Base-by-base conservation (phyloP, 1,140 invertebrate genomes). In the Zophobas morio region DNA sequence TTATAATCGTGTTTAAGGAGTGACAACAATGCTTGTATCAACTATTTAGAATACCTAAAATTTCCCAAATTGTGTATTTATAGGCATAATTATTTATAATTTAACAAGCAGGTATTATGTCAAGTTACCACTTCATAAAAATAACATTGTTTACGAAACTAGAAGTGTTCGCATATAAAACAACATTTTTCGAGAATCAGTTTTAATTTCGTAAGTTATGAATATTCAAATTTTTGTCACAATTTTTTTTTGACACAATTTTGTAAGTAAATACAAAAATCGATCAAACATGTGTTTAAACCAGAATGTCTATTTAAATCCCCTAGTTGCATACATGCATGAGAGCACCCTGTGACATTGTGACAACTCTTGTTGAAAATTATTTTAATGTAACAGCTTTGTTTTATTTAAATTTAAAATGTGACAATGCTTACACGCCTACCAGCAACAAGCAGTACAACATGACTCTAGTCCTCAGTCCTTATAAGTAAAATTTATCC, bases 381-480 rank as follows among this genome's bases (percentile, higher is more conserved):
- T 36, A 56, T 60, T 60, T 60, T 8, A 39, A 60, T 60, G 56
- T 36, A 60, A 35, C 8, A 60, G 56, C 56, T 60, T 60, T 60
- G 56, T 60, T 60, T 60, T 60, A 60, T 60, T 60, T 60, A 60
- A 60, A 60, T 60, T 60, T 60, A 60, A 60, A 60, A 60, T 60
- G 56, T 60, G 56, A 60, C 56, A 60, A 60, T 60, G 35, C 56
- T 60, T 60, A 5, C 56, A 60, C 56, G 56, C 56, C 56, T n/a
- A 60, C 56, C 35, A 36, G 35, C 36, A n/a, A 60, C 56, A 60
- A 57, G 32, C 4, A 35, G 36, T 60, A 39, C 56, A 39, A 60
- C 56, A 60, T 60, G 20, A 35, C 33, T 33, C 36, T 60, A 60
- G 56, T 20, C 56, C 56, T 37, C 56, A 60, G 37, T 60, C 56